Evolutionary conservation across 2,797 vertebrate genomes (phyloP).

Genomic region (Spinus olivaceus): DNA sequence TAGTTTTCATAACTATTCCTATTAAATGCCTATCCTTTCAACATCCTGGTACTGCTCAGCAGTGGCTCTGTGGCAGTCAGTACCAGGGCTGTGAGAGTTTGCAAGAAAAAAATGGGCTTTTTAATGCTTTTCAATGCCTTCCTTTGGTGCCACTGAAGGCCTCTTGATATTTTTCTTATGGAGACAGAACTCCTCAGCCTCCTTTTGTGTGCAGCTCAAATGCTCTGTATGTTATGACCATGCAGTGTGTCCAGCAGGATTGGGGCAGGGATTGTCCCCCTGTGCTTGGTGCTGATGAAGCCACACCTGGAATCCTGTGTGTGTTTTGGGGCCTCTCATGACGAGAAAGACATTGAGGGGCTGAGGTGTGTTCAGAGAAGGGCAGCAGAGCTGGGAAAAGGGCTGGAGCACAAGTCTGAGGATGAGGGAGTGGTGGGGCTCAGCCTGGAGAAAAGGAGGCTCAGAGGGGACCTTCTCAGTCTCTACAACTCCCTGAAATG

Average conservation of each 20-base stretch:
- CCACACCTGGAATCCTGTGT: not conserved
- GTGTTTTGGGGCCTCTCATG: not conserved
- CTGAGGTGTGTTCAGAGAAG: not conserved
- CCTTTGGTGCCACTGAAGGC: not conserved
- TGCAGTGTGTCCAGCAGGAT: not conserved
- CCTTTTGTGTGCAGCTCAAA: not conserved
- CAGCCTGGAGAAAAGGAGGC: not conserved
- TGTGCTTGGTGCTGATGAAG: not conserved
- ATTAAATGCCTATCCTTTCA: not conserved
- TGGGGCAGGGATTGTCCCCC: not conserved
- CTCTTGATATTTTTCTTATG: not conserved
- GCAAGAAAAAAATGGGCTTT: not conserved
- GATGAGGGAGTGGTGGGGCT: not conserved
- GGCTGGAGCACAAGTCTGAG: not conserved
- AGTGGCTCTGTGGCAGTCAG: not conserved
- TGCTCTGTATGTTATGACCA: not conserved
- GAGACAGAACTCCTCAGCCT: not conserved
- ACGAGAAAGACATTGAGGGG: not conserved
- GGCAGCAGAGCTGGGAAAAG: not conserved
- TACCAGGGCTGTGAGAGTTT: not conserved
- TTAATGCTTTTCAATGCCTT: not conserved
- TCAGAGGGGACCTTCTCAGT: not conserved
- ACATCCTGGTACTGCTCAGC: not conserved
- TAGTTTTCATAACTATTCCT: not conserved
- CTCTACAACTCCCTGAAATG: not conserved